phyloP scores from a whole-genome alignment of 2,797 vertebrate genomes.

The Amblyopsis hoosieri region DNA sequence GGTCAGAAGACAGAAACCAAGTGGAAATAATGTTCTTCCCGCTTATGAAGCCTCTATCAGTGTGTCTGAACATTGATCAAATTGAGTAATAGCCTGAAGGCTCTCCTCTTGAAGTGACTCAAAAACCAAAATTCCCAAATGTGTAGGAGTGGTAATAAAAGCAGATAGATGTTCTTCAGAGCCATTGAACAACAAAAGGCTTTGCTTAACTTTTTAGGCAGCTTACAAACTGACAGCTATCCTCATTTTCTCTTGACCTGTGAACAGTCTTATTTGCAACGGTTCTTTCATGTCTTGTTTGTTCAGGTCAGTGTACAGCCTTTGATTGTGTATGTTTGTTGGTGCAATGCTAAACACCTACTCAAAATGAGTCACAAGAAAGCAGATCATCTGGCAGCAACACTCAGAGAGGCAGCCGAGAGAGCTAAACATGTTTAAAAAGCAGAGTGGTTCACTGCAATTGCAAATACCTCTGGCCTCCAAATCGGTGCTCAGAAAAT shows the following conservation, averaged over 20 bases:
- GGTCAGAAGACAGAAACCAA: constrained; percentile 49
- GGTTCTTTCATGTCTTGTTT: constrained; percentile 1
- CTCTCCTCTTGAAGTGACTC: constrained; percentile 36
- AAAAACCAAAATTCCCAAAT: constrained; percentile 45
- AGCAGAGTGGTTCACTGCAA: background rate
- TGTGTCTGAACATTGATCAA: constrained; percentile 68
- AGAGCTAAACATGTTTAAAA: constrained; percentile 4
- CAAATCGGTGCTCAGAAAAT: constrained; percentile 6
- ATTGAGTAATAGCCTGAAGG: constrained; percentile 58
- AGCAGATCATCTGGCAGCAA: constrained; percentile 22
- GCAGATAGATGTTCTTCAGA: background rate
- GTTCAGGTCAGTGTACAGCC: constrained; percentile 30
- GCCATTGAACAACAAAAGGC: too few species aligned
- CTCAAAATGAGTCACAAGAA: constrained; percentile 48
- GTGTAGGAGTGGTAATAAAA: constrained; percentile 7
- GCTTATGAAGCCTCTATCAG: constrained; percentile 70
- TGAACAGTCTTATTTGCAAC: constrained; percentile 18
- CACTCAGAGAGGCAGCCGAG: constrained; percentile 12
- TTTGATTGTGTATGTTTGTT: constrained; percentile 32
- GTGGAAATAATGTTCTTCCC: constrained; percentile 33
- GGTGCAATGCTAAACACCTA: constrained; percentile 41
- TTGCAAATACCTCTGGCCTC: constrained; percentile 12
- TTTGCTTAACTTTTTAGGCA: constrained; percentile 5
- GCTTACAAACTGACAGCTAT: constrained; percentile 13
- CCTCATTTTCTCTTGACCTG: background rate